Percentiles rank a stretch among this genome's conserved stretches.
These are phyloP conservation scores for Brachionus asplanchnoidis DNA, from an alignment of 1,140 invertebrate genomes.

Conservation along the genomic window DNA sequence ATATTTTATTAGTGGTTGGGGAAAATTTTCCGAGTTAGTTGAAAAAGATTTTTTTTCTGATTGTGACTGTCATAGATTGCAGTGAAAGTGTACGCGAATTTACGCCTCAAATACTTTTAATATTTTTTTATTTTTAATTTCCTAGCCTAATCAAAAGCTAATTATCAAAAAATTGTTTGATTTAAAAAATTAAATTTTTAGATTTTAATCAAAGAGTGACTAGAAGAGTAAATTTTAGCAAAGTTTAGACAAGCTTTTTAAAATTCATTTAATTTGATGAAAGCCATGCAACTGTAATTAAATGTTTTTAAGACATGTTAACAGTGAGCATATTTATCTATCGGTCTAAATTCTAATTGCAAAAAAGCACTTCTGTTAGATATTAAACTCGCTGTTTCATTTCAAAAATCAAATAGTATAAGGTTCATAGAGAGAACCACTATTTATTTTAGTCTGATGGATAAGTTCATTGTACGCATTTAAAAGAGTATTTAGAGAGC, in stretches of 20 bases:
- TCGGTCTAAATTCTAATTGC: background rate
- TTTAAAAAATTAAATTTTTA: background rate
- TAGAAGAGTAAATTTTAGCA: background rate
- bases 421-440: background rate
- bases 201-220: background rate
- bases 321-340: background rate
- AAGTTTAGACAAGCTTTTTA: background rate
- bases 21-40: background rate
- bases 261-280: background rate
- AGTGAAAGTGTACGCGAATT: background rate
- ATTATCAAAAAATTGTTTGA: background rate
- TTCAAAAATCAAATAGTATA: constrained; percentile 1
- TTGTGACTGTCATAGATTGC: background rate
- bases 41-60: background rate
- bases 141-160: background rate
- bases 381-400: background rate
- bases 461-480: background rate
- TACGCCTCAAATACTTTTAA: background rate
- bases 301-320: background rate
- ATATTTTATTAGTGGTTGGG: too few species aligned
- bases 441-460: background rate
- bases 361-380: background rate
- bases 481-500: background rate
- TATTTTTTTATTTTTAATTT: background rate
- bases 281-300: background rate